Base-by-base conservation (phyloP, 2,113 vertebrate species). In the Gila orcuttii region DNA sequence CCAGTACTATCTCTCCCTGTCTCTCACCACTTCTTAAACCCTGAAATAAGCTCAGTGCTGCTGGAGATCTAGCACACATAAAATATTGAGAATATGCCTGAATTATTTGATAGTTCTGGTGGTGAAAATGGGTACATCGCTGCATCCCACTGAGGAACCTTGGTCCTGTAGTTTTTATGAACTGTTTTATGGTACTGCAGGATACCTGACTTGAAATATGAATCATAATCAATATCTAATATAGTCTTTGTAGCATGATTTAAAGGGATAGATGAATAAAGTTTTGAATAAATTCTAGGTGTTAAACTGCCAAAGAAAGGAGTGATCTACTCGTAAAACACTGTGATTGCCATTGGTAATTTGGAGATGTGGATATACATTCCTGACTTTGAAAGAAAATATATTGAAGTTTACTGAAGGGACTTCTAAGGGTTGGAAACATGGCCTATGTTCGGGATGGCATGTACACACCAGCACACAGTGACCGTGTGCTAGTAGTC, bases 1-100 rank as follows among this genome's bases (percentile, higher is more conserved):
- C 21, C 7, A n/a, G 23, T 60, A 73, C 9, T 10, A 15, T 52
- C 39, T 55, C 50, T 57, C 25, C 11, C 12, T 52, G 1, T 62
- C 15, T 17, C 23, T 31, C 60, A 64, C 11, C 62, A 33, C n/a
- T 47, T 17, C 25, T 11, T 36, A 64, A 73, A 82, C 6, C 69
- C 28, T 57, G 28, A 52, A 47, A 62, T 57, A 42, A 62, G 42
- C 80, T 79, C 55, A 79, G 75, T 55, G 42, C 13, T 55, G 42
- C 75, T 57, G 59, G 74, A 60, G 64, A 85, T 82, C 31, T 57
- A 84, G 75, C 78, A 57, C 55, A 66, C 79, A 89, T 85, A 4
- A 89, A 86, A 87, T 89, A 87, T 89, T 87, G 74, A 89, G 71
- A 66, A 33, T 28, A 33, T n/a, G 11, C 31, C 33, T 50, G n/a